A percentile compares a stretch with the other conserved stretches of the same genome.
Conservation (phyloP, 2,797 vertebrate genomes). For the Dallia pectoralis region DNA sequence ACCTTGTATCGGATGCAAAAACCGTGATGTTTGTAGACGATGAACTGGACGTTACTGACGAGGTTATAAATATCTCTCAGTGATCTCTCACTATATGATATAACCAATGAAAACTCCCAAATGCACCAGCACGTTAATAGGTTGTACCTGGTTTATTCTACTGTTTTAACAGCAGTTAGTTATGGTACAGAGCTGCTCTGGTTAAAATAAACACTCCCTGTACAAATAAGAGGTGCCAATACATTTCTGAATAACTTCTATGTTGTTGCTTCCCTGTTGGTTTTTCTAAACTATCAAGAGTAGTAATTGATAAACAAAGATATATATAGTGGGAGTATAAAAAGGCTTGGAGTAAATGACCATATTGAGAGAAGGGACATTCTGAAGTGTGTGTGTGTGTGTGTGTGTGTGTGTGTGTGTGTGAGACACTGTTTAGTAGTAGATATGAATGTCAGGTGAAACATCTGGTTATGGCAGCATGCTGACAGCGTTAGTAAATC, state of each 20-base stretch:
- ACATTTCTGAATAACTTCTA: neutral
- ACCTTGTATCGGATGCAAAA: no score
- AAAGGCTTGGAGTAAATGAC: neutral
- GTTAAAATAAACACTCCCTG: neutral
- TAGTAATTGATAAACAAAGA: neutral
- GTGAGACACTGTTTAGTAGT: neutral
- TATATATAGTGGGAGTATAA: neutral
- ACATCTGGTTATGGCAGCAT: slow-evolving; percentile 52
- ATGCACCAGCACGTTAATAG: no score
- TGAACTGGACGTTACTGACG: no score
- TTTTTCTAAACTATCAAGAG: neutral
- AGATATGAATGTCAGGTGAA: slow-evolving; percentile 46
- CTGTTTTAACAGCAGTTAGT: no score
- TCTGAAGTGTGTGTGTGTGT: neutral
- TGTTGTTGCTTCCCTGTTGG: neutral
- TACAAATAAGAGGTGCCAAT: neutral
- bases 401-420: neutral
- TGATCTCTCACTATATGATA: no score
- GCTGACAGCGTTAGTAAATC: slow-evolving; percentile 73
- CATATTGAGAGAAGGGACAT: neutral
- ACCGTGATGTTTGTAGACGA: no score
- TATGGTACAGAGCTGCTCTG: no score
- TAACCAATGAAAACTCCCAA: no score
- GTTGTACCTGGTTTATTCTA: no score
- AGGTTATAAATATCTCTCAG: no score